Conservation (phyloP, 2,797 vertebrate species). For the Cuniculus paca region DNA sequence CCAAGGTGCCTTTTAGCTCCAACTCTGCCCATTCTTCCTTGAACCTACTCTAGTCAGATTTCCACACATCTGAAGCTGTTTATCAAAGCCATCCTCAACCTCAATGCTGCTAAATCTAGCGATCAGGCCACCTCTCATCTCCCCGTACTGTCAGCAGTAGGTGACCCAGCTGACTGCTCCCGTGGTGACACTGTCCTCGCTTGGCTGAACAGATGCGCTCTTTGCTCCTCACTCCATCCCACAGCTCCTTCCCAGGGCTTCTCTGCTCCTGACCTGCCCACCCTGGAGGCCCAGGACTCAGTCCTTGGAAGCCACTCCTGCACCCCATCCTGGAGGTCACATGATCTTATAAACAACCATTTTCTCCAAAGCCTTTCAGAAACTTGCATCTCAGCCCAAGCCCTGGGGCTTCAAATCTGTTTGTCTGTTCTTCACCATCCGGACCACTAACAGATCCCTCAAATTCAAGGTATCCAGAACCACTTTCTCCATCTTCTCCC, state of each 20-base stretch:
- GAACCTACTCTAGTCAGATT: not conserved
- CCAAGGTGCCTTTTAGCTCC: not conserved
- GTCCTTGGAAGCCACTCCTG: not conserved
- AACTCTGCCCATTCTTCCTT: not conserved
- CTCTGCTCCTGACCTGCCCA: not conserved
- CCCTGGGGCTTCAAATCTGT: not conserved
- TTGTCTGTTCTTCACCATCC: not conserved
- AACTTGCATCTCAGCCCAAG: not conserved
- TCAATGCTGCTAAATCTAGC: not conserved
- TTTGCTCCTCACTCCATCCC: not conserved
- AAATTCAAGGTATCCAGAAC: not conserved
- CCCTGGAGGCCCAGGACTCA: not conserved
- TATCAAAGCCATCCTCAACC: not conserved
- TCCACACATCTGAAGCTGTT: not conserved
- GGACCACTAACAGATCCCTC: not conserved
- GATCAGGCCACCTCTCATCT: not conserved
- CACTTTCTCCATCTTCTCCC: not conserved
- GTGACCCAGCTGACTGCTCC: not conserved
- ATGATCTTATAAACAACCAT: not conserved
- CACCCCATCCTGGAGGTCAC: not conserved
- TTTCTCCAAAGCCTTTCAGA: not conserved
- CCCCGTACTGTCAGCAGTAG: not conserved
- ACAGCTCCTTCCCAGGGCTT: not conserved
- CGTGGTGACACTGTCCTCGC: not conserved
- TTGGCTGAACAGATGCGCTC: accelerated